A percentile compares a stretch with the other conserved stretches of the same genome.
Evolutionary conservation across 2,888 invertebrate genomes (phyloP).

Genomic region (Amblyjoppa fuscipennis): DNA sequence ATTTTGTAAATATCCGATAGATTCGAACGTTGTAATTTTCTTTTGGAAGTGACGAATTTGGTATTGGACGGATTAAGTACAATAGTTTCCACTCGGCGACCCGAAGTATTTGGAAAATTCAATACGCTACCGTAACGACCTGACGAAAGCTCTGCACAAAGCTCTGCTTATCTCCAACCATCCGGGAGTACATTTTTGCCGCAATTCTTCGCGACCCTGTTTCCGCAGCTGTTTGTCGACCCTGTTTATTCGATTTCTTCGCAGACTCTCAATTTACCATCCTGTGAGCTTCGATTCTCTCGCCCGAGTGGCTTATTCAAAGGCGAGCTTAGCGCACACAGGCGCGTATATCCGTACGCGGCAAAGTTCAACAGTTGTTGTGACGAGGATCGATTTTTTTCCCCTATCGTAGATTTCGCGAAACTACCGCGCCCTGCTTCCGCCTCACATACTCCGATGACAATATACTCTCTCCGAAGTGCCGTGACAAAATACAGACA

Average conservation of each 20-base stretch:
- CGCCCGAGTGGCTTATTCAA: constrained; percentile 34
- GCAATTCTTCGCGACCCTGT: neutral
- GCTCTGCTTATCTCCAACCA: constrained; percentile 40
- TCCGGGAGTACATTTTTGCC: constrained; percentile 38
- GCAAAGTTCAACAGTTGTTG: neutral
- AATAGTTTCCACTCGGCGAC: too few relatives aligned
- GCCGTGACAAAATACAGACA: neutral
- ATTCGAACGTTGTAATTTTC: too few relatives aligned
- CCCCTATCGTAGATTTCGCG: neutral
- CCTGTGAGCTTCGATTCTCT: constrained; percentile 51
- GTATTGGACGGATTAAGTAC: too few relatives aligned
- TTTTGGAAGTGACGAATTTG: too few relatives aligned
- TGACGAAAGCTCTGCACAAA: constrained; percentile 47
- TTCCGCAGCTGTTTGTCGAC: constrained; percentile 42
- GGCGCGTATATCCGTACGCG: neutral
- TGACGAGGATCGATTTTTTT: constrained; percentile 10
- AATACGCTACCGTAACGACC: constrained; percentile 36
- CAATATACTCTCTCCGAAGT: neutral
- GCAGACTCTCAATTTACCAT: constrained; percentile 50
- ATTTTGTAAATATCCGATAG: neutral
- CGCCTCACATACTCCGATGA: neutral
- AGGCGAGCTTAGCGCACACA: constrained; percentile 19
- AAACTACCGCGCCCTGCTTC: constrained; percentile 12
- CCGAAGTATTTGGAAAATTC: constrained; percentile 6
- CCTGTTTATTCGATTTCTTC: constrained; percentile 54